Evolutionary conservation across 2,888 invertebrate genomes (phyloP), one percentile per base, ranked within the genome.

Genomic region (Sipha maydis): DNA sequence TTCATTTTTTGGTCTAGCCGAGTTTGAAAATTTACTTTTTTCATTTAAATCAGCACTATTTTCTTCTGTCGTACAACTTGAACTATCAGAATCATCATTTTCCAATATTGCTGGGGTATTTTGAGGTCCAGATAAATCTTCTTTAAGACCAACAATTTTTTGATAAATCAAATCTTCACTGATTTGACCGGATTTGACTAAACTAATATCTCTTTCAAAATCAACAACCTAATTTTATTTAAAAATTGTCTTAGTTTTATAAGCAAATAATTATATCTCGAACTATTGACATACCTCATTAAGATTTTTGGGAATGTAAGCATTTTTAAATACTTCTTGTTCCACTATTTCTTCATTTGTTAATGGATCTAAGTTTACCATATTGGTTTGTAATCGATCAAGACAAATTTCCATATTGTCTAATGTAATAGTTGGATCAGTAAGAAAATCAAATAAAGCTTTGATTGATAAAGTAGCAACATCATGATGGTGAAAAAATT

Each of bases 391-490:
- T 79, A 97, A 93, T 90, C 93, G 94, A 90, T 96, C 95, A 75
- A 98, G 92, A 91, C 95, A 96, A 85, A 95, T 94, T 90, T 97
- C 97, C 92, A 97, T 95, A 92, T 98, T 97, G 4, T 93, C 93
- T 85, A 95, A 95, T 89, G 94, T 96, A 80, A 99, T 95, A 1
- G 95, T 95, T 28, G 96, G 94, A 93, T 99, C 98, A 0, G 98
- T 99, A 84, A 99, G 96, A 91, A 99, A 99, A 92, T 99, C 97
- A 93, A 99, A 99, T 86, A 99, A 92, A 90, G 97, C 96, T 91
- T 97, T 97, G 0, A 98, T 94, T 0, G 96, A 95, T 94, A 99
- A 95, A 0, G 98, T 97, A n/a, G 96, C 95, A 0, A 99, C 98
- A 41, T 95, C 95, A 90, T 95, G 95, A 91, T 96, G 97, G 86